A percentile compares a stretch with the other conserved stretches of the same genome.
phyloP scores from a whole-genome alignment of 2,797 vertebrate genomes.

The Hydrocynus forskahlii region DNA sequence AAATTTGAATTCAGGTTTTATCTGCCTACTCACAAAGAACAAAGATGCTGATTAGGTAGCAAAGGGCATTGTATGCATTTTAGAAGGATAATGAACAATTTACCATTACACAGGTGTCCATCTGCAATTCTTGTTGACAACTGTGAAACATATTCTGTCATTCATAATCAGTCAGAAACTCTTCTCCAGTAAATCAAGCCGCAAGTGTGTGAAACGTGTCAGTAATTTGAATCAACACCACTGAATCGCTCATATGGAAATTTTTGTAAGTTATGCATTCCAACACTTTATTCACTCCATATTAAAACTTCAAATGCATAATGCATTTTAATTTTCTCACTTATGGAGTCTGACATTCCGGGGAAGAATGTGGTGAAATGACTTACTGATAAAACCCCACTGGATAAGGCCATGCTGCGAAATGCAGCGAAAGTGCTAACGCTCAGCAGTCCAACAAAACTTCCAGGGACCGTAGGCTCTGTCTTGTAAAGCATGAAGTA shows the following conservation, averaged over 20 bases:
- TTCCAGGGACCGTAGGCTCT: neutral
- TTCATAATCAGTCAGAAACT: constrained; percentile 8
- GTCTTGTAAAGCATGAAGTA: neutral
- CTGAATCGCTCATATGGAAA: neutral
- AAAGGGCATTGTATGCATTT: constrained; percentile 45
- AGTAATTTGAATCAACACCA: neutral
- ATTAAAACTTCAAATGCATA: neutral
- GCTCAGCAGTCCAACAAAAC: neutral
- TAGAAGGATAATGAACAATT: constrained; percentile 44
- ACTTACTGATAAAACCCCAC: neutral
- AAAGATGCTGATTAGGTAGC: constrained; percentile 48
- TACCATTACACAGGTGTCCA: constrained; percentile 9
- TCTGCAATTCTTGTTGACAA: constrained; percentile 34
- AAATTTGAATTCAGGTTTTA: neutral
- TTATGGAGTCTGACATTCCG: neutral
- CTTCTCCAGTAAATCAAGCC: neutral
- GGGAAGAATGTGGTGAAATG: neutral
- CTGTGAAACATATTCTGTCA: neutral
- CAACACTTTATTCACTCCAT: neutral
- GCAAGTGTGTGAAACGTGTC: neutral
- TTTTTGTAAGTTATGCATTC: constrained; percentile 3
- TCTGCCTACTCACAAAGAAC: constrained; percentile 28
- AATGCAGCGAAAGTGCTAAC: neutral
- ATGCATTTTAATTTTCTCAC: neutral
- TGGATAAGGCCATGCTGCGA: neutral